Evolutionary conservation across 2,888 invertebrate species (phyloP), one percentile per base, ranked within the genome.

Genomic region (Sylvicola cinctus): DNA sequence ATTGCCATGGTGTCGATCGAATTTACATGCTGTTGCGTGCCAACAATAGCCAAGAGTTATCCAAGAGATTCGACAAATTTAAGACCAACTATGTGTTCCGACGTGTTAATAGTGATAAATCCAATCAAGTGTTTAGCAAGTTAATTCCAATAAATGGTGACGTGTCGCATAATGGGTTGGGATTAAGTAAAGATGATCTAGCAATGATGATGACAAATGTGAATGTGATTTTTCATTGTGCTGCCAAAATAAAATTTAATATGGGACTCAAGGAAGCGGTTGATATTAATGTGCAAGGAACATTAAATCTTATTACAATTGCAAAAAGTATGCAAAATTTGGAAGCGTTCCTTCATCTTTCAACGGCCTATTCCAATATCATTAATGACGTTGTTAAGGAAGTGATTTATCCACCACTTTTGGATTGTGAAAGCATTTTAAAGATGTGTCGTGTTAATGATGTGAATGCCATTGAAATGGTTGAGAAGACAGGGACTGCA

Each of bases 361-460:
- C 65, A 2, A 67, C 66, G 2, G 66, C 66, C 2, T 68, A 64
- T 45, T 60, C 64, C 17, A 66, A 68, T 49, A 65, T 64, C 46
- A 59, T 66, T 42, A 45, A 54, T 16, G 45, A 49, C 5, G 52
- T 51, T 38, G 62, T 65, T 16, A 55, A 59, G 33, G 66, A 66
- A 44, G 48, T 49, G 13, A 51, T 67, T 17, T 66, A 66, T 41
- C 55, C 56, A 3, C 38, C 45, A 6, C 37, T 41, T 6, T 37
- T 33, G 13, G 43, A 45, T 14, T 38, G 36, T 16, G 33, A 37
- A 34, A 20, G 27, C 5, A 20, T 20, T 20, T 20, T 20, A 20
- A 20, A 20, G 8, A 20, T 20, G 20, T 20, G 20, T 20, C 20
- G 20, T 20, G 17, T 13, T 6, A 28, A 33, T 16, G 29, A 37